Evolutionary conservation across 2,888 invertebrate species (phyloP).

Genomic region (Chydorus sphaericus): DNA sequence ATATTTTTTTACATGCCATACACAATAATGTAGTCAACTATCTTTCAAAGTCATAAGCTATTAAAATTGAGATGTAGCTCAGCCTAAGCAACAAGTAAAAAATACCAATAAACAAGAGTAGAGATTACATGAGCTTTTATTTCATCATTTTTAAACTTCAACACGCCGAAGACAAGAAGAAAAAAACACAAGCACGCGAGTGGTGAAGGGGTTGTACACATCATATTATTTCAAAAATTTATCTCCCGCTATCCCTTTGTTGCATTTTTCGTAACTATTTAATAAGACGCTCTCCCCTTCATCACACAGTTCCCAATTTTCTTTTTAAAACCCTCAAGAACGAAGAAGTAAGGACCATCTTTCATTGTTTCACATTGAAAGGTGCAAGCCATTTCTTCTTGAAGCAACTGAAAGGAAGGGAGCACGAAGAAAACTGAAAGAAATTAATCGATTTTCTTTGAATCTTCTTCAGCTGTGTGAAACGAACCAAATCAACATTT

Average conservation of each 20-base stretch:
- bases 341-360: background rate
- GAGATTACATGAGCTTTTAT: slow-evolving; percentile 5
- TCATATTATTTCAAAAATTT: background rate
- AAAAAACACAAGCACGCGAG: no score
- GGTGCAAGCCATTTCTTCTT: background rate
- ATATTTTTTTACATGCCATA: no score
- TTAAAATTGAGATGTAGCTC: no score
- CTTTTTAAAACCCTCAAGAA: background rate
- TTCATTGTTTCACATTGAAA: slow-evolving; percentile 6
- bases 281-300: background rate
- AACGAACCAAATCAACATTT: background rate
- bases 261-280: background rate
- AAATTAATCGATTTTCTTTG: background rate
- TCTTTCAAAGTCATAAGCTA: no score
- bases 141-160: background rate
- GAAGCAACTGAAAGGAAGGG: background rate
- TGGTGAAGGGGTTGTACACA: slow-evolving; percentile 6
- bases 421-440: background rate
- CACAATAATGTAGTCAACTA: no score
- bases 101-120: no score
- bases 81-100: no score
- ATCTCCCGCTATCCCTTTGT: background rate
- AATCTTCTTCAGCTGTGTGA: background rate
- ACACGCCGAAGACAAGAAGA: slow-evolving; percentile 5
- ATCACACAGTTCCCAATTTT: slow-evolving; percentile 1